Conservation (phyloP, 1,140 invertebrate species). For the Drosophila ambigua region DNA sequence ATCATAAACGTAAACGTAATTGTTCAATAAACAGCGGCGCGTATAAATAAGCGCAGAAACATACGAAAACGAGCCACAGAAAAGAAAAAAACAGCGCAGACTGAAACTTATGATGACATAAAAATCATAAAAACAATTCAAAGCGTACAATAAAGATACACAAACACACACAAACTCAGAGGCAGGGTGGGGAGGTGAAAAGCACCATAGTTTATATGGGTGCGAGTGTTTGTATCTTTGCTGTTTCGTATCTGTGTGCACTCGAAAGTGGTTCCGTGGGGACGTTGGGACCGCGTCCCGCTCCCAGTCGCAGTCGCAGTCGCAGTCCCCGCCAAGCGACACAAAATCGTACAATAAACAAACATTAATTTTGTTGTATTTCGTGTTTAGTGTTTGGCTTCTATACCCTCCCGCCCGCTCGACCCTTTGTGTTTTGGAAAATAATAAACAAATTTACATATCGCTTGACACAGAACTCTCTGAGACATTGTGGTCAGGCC, state of each 20-base stretch:
- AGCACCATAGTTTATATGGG: conserved; percentile 59
- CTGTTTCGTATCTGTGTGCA: conserved; percentile 41
- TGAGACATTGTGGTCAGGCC: conserved; percentile 66
- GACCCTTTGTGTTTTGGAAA: conserved; percentile 50
- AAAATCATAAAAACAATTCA: conserved; percentile 83
- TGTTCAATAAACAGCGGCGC: conserved; percentile 75
- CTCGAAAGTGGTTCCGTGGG: conserved; percentile 64
- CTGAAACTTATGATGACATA: conserved; percentile 81
- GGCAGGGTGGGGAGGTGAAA: conserved; percentile 26
- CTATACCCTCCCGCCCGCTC: conserved; percentile 40
- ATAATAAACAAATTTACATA: conserved; percentile 82
- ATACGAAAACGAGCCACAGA: conserved; percentile 65
- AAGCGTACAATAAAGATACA: conserved; percentile 77
- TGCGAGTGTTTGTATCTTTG: conserved; percentile 28
- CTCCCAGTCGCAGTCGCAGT: neutral
- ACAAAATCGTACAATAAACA: conserved; percentile 80
- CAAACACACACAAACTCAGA: conserved; percentile 32
- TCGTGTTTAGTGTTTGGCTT: conserved; percentile 55
- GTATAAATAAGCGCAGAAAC: conserved; percentile 72
- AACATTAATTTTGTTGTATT: conserved; percentile 64
- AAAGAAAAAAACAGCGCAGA: conserved; percentile 53
- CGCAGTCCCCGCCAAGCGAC: conserved; percentile 57
- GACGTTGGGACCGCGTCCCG: conserved; percentile 43
- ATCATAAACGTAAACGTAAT: conserved; percentile 80
- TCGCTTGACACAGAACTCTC: conserved; percentile 70